Percentiles rank a stretch among this genome's conserved stretches.
Conservation (phyloP, 2,797 vertebrate species). For the Sebastes minor region DNA sequence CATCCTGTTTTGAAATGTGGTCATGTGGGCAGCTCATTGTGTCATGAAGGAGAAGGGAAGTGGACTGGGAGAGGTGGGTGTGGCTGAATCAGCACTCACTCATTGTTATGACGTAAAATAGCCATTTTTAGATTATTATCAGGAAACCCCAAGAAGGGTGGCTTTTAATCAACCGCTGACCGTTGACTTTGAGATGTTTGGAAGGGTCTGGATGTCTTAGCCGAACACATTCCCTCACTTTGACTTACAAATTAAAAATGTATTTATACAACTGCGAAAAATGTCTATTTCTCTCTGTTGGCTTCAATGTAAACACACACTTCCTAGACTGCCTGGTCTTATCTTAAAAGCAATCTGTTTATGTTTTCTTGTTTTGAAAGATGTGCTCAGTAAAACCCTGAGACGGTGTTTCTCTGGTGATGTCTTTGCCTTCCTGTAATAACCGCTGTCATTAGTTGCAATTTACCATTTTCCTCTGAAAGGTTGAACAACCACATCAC, state of each 20-base stretch:
- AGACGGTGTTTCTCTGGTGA: background rate
- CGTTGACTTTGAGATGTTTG: background rate
- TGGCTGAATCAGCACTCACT: background rate
- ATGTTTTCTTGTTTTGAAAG: background rate
- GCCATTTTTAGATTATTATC: background rate
- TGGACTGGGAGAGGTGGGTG: background rate
- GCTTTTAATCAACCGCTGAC: background rate
- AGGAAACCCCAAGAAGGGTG: background rate
- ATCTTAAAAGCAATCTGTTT: background rate
- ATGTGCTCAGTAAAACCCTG: background rate
- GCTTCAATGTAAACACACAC: background rate
- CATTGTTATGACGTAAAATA: background rate
- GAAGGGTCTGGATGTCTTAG: no score
- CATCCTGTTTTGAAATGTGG: constrained; percentile 5
- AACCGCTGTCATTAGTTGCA: background rate
- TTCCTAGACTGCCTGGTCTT: background rate
- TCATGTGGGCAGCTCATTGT: background rate
- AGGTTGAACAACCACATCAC: background rate
- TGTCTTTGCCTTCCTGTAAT: background rate
- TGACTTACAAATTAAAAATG: background rate
- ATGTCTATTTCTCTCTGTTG: background rate
- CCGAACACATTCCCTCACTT: background rate
- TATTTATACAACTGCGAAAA: background rate
- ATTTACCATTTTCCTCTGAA: background rate
- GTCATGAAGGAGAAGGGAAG: background rate